Conservation (phyloP, 2,797 vertebrate species). For the Cyclopterus lumpus region DNA sequence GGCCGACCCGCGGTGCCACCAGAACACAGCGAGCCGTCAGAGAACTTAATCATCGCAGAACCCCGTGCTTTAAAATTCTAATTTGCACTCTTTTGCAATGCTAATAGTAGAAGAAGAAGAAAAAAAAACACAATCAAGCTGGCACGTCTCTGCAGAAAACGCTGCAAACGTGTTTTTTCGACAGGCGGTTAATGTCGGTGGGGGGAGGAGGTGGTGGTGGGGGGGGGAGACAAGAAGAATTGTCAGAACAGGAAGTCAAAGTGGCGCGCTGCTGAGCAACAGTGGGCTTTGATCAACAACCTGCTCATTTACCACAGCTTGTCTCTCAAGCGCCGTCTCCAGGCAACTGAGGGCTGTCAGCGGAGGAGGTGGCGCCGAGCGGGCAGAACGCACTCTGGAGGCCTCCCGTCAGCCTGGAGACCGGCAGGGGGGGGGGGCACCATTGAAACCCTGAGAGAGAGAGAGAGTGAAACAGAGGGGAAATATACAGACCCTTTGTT, state of each 20-base stretch:
- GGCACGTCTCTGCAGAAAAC: conserved; percentile 37
- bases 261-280: conserved; percentile 49
- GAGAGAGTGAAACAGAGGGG: background rate
- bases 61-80: conserved; percentile 63
- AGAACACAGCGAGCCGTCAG: conserved; percentile 56
- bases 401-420: conserved; percentile 75
- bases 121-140: conserved; percentile 48
- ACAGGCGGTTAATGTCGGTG: conserved; percentile 64
- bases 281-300: conserved; percentile 79
- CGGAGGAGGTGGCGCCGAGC: conserved; percentile 64
- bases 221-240: background rate
- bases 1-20: conserved; percentile 50
- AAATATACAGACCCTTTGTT: conserved; percentile 20
- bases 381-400: conserved; percentile 76
- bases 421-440: conserved; percentile 57
- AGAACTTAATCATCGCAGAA: conserved; percentile 69
- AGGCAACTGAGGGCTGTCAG: conserved; percentile 81
- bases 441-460: conserved; percentile 50
- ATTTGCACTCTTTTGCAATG: conserved; percentile 69
- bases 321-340: conserved; percentile 80
- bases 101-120: conserved; percentile 46
- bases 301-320: conserved; percentile 74
- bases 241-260: conserved; percentile 60
- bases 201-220: background rate
- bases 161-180: conserved; percentile 49